These are phyloP conservation scores for Chironomus riparius DNA, from an alignment of 2,888 invertebrate genomes.

Conservation along the genomic window DNA sequence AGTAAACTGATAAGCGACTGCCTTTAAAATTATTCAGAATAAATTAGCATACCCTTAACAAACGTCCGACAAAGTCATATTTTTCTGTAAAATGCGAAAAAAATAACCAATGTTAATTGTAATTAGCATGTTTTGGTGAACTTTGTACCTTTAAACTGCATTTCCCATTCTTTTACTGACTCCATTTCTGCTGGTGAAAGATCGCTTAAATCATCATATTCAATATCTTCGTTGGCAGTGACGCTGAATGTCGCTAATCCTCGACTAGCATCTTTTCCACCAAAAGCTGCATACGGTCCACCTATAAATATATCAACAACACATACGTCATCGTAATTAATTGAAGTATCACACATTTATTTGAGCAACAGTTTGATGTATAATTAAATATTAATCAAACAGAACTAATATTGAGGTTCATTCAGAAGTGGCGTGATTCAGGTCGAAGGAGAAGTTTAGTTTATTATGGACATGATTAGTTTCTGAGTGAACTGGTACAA, in stretches of 20 bases:
- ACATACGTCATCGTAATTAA: no score
- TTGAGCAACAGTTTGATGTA: no score
- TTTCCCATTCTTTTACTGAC: constrained; percentile 92
- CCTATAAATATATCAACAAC: constrained; percentile 46
- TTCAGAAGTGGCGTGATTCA: no score
- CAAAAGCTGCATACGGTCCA: constrained; percentile 90
- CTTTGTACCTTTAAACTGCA: constrained; percentile 80
- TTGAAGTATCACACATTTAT: no score
- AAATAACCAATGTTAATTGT: constrained; percentile 29
- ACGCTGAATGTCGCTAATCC: constrained; percentile 91
- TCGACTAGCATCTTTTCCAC: constrained; percentile 90
- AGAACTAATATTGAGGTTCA: no score
- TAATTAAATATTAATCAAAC: no score
- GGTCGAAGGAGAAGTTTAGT: no score
- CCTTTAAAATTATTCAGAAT: neutral
- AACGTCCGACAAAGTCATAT: constrained; percentile 82
- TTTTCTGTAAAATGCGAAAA: constrained; percentile 60
- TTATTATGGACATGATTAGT: no score
- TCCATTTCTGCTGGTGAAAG: constrained; percentile 90
- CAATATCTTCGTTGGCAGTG: constrained; percentile 64
- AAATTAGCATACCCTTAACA: constrained; percentile 51
- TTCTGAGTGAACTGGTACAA: no score
- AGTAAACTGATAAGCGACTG: neutral
- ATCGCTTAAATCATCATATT: constrained; percentile 93
- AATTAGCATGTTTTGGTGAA: neutral